These are phyloP conservation scores for Gryon sp. DNA, from an alignment of 1,140 invertebrate genomes.

Conservation along the genomic window DNA sequence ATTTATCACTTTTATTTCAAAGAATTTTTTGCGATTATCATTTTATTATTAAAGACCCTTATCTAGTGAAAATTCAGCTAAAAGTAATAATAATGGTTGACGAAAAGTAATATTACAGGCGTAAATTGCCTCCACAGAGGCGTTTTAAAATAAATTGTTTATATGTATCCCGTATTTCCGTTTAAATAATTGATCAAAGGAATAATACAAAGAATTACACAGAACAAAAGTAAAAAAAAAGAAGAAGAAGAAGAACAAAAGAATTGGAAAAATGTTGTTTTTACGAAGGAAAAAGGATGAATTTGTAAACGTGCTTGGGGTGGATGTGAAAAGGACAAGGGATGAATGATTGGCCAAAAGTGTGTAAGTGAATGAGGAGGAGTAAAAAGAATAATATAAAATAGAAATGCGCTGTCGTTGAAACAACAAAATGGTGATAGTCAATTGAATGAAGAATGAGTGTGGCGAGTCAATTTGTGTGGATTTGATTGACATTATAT, in stretches of 20 bases:
- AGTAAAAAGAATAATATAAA: constrained; percentile 48
- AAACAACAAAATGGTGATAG: constrained; percentile 37
- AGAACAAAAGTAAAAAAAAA: constrained; percentile 4
- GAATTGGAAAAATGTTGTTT: background rate
- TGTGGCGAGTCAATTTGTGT: constrained; percentile 48
- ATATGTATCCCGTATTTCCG: constrained; percentile 45
- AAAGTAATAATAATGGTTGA: constrained; percentile 70
- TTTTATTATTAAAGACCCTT: constrained; percentile 70
- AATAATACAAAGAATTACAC: background rate
- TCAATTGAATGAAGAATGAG: constrained; percentile 44
- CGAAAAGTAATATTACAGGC: constrained; percentile 76
- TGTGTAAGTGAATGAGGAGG: background rate
- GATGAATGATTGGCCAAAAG: constrained; percentile 1
- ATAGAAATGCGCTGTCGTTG: constrained; percentile 48
- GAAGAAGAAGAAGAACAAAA: background rate
- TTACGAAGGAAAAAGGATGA: too few relatives aligned
- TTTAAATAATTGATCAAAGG: constrained; percentile 50
- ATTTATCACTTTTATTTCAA: constrained; percentile 70
- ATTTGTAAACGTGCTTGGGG: background rate
- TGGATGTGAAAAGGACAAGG: background rate
- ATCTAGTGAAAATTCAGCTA: constrained; percentile 77
- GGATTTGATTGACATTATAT: constrained; percentile 51
- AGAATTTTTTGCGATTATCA: constrained; percentile 69
- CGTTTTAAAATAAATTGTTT: constrained; percentile 15
- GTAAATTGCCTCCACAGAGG: constrained; percentile 29